Conservation (phyloP, 2,797 vertebrate species). For the Netta rufina region DNA sequence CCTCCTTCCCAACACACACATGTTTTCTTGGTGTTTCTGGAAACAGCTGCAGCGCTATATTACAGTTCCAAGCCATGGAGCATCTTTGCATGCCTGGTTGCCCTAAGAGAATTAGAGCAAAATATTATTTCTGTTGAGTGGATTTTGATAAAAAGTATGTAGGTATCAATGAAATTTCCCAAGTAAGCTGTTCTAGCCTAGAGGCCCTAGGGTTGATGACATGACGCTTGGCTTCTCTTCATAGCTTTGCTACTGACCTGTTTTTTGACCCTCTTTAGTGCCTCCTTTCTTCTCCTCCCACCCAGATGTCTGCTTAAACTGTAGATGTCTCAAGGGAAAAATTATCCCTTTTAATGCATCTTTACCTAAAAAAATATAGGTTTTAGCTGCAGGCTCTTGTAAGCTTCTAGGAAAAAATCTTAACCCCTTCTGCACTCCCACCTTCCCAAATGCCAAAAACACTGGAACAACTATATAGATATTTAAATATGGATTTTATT, state of each 20-base stretch:
- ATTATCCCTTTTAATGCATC: neutral
- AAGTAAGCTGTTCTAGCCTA: neutral
- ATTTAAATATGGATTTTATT: neutral
- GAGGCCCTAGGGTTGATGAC: neutral
- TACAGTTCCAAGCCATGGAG: neutral
- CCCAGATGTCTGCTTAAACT: neutral
- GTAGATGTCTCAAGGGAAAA: neutral
- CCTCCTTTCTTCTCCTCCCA: neutral
- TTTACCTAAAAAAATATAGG: neutral
- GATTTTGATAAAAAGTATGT: neutral
- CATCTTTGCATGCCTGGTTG: neutral
- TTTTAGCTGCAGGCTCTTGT: neutral
- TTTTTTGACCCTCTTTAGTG: neutral
- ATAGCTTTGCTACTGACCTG: neutral
- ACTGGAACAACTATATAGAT: neutral
- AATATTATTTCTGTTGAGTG: neutral
- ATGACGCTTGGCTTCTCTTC: constrained; percentile 4
- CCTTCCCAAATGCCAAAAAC: neutral
- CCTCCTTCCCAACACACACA: neutral
- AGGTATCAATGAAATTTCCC: constrained; percentile 22
- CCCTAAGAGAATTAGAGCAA: neutral
- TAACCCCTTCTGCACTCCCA: fast-evolving
- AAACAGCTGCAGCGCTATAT: neutral
- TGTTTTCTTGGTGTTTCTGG: neutral
- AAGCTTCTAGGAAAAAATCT: neutral